Base-by-base conservation (phyloP, 2,113 vertebrate genomes). In the Chionis minor region DNA sequence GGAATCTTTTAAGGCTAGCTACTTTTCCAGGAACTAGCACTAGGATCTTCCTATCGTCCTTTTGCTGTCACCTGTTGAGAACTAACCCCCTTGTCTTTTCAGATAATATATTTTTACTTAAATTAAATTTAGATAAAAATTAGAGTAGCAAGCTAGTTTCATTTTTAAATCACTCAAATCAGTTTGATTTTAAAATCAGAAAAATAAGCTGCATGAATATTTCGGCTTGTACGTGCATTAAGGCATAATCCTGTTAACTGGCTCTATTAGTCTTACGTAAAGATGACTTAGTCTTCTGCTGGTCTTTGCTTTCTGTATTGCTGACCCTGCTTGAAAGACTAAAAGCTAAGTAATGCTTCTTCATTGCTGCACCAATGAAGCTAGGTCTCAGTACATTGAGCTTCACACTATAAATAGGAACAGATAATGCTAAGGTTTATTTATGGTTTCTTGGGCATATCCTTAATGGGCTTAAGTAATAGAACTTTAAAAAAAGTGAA, bases 401-500 rank as follows among this genome's bases (percentile, higher is more conserved):
- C 81, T 94, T 91, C 84, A 51, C 10, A 6, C 66, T 95, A 88
- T 83, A 90, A 83, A 85, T 87, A 75, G 91, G 88, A 95, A 79
- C 47, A 56, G 77, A 74, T 96, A 97, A 95, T 96, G 58, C 58
- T 81, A 59, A 89, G 67, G 52, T 75, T 88, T 94, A 94, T 95
- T 96, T 96, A 86, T 96, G 89, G 90, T 89, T 96, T 95, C 71
- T 91, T 96, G 87, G 49, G 59, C 19, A 21, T 78, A 75, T 24
- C 62, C 69, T 95, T 97, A 97, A 93, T 95, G 80, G 80, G 19
- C 54, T 86, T 93, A 92, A 95, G 87, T 66, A 94, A 27, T 81
- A 86, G 54, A 83, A 88, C n/a, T 86, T 81, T 5, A 51, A 79
- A 74, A 85, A 51, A 21, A 6, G 3, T 56, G 2, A 58, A 27